Conservation (phyloP, 1,140 invertebrate genomes). For the Dendroctonus valens region DNA sequence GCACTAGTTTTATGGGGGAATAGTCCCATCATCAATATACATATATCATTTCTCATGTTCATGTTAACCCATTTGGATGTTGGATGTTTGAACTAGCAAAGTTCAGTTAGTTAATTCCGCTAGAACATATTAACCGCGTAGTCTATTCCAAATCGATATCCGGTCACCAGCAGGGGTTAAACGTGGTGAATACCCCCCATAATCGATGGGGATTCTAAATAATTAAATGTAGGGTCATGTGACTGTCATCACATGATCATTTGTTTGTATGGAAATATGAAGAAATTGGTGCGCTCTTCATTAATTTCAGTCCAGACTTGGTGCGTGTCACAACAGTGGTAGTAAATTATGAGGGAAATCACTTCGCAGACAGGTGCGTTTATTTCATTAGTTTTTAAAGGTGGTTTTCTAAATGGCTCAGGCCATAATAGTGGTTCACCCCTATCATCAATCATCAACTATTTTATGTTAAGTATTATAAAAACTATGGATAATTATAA, state of each 20-base stretch:
- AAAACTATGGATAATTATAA: background rate
- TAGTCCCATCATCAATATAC: no score
- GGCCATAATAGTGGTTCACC: background rate
- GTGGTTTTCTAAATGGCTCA: background rate
- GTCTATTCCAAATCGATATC: constrained; percentile 10
- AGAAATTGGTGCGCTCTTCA: constrained; percentile 20
- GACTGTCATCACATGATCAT: constrained; percentile 38
- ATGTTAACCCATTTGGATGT: no score
- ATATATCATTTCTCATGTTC: no score
- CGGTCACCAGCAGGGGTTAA: constrained; percentile 24
- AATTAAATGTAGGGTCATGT: constrained; percentile 45
- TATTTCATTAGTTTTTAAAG: background rate
- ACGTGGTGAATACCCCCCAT: constrained; percentile 7
- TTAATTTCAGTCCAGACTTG: constrained; percentile 6
- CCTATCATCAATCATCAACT: background rate
- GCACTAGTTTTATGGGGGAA: no score
- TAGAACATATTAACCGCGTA: no score
- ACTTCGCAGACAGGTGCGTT: background rate
- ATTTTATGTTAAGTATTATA: background rate
- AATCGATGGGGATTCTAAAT: constrained; percentile 44
- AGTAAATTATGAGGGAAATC: constrained; percentile 11
- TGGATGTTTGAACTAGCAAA: no score
- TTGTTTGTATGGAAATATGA: constrained; percentile 35
- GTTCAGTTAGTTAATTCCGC: no score
- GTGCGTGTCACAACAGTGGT: constrained; percentile 9